phyloP scores from a whole-genome alignment of 2,113 vertebrate species.

The Oxyruncus cristatus region DNA sequence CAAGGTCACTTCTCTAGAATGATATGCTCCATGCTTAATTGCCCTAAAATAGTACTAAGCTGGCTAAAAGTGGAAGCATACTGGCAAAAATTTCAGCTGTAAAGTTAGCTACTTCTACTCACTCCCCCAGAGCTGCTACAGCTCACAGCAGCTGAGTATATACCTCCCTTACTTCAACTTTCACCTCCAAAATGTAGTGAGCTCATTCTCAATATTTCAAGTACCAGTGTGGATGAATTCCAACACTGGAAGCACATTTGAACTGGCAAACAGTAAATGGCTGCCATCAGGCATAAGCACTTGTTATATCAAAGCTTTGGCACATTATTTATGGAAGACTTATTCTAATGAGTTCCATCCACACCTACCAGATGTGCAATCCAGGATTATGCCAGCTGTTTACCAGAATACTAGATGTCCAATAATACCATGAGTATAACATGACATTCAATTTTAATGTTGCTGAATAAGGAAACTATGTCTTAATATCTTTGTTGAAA shows the following conservation, averaged over 20 bases:
- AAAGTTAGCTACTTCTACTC: background rate
- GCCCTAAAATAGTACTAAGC: background rate
- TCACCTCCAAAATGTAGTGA: slow-evolving; percentile 24
- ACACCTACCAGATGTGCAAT: slow-evolving; percentile 68
- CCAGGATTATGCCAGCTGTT: slow-evolving; percentile 53
- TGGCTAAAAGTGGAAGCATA: background rate
- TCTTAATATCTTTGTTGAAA: background rate
- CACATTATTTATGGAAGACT: slow-evolving; percentile 63
- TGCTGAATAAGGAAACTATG: slow-evolving; percentile 22
- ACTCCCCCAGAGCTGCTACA: background rate
- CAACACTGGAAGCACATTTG: slow-evolving; percentile 57
- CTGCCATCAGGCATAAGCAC: slow-evolving; percentile 54
- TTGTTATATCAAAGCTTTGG: slow-evolving; percentile 66
- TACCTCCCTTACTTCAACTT: background rate
- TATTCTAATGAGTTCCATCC: slow-evolving; percentile 66
- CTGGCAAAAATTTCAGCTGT: background rate
- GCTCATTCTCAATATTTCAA: slow-evolving; percentile 53
- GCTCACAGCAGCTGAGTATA: background rate
- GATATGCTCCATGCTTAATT: background rate
- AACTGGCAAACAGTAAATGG: slow-evolving; percentile 68
- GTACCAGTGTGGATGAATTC: slow-evolving; percentile 58
- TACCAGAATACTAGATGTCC: slow-evolving; percentile 39
- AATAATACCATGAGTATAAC: slow-evolving; percentile 8
- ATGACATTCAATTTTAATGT: slow-evolving; percentile 28
- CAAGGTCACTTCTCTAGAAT: background rate